These are phyloP conservation scores for Onchidella celtica DNA, from an alignment of 2,888 invertebrate species.

Conservation along the genomic window DNA sequence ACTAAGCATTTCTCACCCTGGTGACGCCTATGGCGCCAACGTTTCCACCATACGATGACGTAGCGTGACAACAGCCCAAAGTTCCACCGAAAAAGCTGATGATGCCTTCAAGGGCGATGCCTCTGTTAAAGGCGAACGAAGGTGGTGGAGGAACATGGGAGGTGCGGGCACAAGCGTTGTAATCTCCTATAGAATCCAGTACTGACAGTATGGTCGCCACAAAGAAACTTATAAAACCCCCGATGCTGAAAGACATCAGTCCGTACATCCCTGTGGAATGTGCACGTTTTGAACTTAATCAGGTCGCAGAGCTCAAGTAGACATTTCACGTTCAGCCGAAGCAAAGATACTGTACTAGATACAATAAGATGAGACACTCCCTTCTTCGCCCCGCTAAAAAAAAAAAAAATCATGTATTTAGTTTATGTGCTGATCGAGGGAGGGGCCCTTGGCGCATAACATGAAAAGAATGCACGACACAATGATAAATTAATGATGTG, in stretches of 20 bases:
- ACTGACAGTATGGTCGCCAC: constrained; percentile 71
- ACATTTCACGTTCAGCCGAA: too few relatives aligned
- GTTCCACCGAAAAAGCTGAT: constrained; percentile 90
- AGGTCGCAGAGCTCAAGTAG: too few relatives aligned
- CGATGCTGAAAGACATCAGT: constrained; percentile 60
- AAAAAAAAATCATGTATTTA: too few relatives aligned
- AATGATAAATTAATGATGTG: too few relatives aligned
- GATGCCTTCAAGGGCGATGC: constrained; percentile 86
- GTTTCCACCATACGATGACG: constrained; percentile 94
- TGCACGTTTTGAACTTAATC: too few relatives aligned
- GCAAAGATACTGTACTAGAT: too few relatives aligned
- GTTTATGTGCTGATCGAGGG: too few relatives aligned
- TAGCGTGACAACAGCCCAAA: constrained; percentile 92
- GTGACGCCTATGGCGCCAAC: constrained; percentile 94
- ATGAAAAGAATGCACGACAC: too few relatives aligned
- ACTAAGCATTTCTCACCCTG: constrained; percentile 84
- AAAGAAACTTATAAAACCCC: constrained; percentile 67
- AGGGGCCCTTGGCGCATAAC: too few relatives aligned
- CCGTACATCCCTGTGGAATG: constrained; percentile 72
- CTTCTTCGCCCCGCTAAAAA: too few relatives aligned
- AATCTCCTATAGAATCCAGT: constrained; percentile 85
- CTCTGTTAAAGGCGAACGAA: constrained; percentile 90
- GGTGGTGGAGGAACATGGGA: constrained; percentile 90
- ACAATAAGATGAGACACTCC: too few relatives aligned
- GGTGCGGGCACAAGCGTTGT: constrained; percentile 89